Conservation (phyloP, 1,140 invertebrate genomes). For the Wasmannia auropunctata region DNA sequence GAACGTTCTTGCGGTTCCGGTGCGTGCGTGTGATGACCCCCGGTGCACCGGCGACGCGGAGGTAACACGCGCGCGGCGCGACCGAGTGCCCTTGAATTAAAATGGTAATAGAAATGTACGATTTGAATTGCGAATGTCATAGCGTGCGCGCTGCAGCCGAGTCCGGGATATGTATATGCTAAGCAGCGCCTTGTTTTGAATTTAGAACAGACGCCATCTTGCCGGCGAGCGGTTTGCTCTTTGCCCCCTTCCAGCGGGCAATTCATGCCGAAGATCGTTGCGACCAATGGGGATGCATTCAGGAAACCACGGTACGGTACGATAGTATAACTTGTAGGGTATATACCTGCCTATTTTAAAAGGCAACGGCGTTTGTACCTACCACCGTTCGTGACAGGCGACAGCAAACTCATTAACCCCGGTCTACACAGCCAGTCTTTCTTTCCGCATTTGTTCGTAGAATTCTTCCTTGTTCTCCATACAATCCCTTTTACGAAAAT, state of each 20-base stretch:
- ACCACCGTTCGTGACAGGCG: conserved; percentile 69
- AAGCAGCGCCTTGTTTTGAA: conserved; percentile 84
- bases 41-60: conserved; percentile 29
- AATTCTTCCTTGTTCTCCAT: neutral
- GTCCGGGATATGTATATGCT: conserved; percentile 83
- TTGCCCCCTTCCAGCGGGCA: conserved; percentile 79
- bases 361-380: conserved; percentile 57
- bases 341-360: conserved; percentile 67
- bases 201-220: conserved; percentile 85
- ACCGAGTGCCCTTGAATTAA: conserved; percentile 75
- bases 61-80: conserved; percentile 60
- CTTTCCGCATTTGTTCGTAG: neutral
- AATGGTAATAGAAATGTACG: conserved; percentile 85
- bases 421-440: neutral
- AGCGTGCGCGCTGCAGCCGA: conserved; percentile 79
- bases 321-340: conserved; percentile 63
- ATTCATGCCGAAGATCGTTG: conserved; percentile 79
- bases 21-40: conserved; percentile 27
- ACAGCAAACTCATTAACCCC: conserved; percentile 76
- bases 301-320: conserved; percentile 75
- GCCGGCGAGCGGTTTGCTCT: conserved; percentile 82
- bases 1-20: conserved; percentile 19
- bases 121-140: conserved; percentile 86
- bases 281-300: conserved; percentile 78
- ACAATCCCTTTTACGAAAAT: neutral